Evolutionary conservation across 1,140 invertebrate species (phyloP).

Genomic region (Diploscapter pachys): DNA sequence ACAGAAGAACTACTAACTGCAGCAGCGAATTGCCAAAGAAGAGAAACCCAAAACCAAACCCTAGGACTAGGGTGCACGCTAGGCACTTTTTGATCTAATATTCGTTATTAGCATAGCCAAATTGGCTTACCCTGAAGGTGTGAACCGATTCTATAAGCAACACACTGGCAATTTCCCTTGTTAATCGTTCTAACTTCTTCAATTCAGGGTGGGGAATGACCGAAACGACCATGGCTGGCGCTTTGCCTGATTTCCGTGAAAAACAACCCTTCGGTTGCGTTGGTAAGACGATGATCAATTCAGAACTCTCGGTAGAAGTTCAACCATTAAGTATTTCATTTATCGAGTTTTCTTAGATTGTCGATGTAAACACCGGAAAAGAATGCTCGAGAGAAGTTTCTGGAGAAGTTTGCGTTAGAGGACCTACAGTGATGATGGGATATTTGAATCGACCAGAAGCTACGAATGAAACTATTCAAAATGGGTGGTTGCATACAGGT

Average conservation of each 20-base stretch:
- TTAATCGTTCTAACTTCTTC: no score
- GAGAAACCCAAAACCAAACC: no score
- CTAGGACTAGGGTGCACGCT: no score
- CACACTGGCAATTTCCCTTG: no score
- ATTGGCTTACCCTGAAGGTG: no score
- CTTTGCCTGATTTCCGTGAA: constrained; percentile 37
- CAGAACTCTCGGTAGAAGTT: constrained; percentile 66
- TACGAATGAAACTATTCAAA: constrained; percentile 69
- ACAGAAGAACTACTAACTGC: no score
- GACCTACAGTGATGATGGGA: constrained; percentile 64
- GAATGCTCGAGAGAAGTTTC: constrained; percentile 38
- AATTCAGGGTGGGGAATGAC: constrained; percentile 62
- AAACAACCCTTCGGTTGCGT: constrained; percentile 65
- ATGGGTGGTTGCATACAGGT: constrained; percentile 67
- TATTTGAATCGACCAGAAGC: constrained; percentile 73
- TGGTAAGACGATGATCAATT: constrained; percentile 68
- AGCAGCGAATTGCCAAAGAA: no score
- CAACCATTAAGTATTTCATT: no score
- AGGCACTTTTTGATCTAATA: no score
- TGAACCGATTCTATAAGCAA: no score
- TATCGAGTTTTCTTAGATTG: constrained; percentile 40
- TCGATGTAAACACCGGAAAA: constrained; percentile 49
- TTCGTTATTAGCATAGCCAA: no score
- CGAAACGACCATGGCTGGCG: constrained; percentile 60
- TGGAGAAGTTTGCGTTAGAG: constrained; percentile 58